Base-by-base conservation (phyloP, 2,113 vertebrate species). In the Dromiciops gliroides region DNA sequence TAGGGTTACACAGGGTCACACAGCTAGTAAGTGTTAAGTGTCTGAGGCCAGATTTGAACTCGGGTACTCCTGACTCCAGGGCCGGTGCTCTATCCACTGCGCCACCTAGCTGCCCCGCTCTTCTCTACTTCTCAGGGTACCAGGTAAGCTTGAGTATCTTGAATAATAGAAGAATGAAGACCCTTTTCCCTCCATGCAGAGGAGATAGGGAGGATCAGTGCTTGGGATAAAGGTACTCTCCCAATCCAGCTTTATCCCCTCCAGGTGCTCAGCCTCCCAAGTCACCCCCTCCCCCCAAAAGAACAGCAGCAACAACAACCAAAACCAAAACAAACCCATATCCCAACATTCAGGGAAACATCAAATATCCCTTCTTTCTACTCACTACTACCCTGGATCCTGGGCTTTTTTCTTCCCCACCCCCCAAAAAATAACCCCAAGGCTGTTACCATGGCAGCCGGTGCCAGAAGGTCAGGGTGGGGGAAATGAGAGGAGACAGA, bases 371-470 rank as follows among this genome's bases (percentile, higher is more conserved):
- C 19, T 7, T n/a, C 37, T n/a, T 19, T 75, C 67, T 44, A 75
- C 67, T 44, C 67, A 83, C 2, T 22, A 83, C n/a, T 44, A 22
- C 6, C n/a, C 67, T 44, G 26, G 67, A 83, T 83, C 67, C 67
- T 10, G 48, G 31, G 37, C 92, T 89, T 56, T 47, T 37, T 26
- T 60, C 67, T 89, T 67, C 47, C 60, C 93, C 48, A 92, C 92
- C 75, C 89, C 89, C 52, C 52, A 4, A 7, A 94, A 95, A 94
- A 50, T 14, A 83, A 96, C 91, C 94, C 11, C 24, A 88, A 48
- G 91, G 50, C 96, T 95, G 93, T 97, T 97, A 96, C 95, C 92
- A 90, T 96, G 92, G 92, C 90, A 97, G 97, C 95, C 88, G 92
- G 88, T 56, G 26, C 51, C 88, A 92, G 51, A 92, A 92, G 92